A percentile compares a stretch with the other conserved stretches of the same genome.
Evolutionary conservation across 2,888 invertebrate species (phyloP).

Genomic region (Cheilosia urbana): DNA sequence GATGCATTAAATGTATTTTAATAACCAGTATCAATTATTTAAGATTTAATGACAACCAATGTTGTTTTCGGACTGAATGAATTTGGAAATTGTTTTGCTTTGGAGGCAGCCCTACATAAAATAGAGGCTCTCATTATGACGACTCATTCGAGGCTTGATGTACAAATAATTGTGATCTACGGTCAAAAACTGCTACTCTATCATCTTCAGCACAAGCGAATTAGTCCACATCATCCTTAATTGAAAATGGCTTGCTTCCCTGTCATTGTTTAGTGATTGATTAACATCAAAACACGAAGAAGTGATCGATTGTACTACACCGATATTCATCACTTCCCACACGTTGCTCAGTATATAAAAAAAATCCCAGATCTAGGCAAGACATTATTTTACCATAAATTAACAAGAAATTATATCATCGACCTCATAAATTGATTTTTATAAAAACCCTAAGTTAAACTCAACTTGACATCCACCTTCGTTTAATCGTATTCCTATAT

Average conservation of each 20-base stretch:
- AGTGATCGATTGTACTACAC: slow-evolving; percentile 38
- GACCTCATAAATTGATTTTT: slow-evolving; percentile 51
- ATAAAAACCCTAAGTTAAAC: slow-evolving; percentile 26
- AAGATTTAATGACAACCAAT: too few relatives aligned
- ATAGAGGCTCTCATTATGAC: too few relatives aligned
- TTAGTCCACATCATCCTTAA: too few relatives aligned
- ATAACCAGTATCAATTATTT: too few relatives aligned
- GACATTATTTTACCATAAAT: slow-evolving; percentile 60
- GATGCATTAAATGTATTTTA: too few relatives aligned
- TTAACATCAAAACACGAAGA: background rate
- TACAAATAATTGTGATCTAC: too few relatives aligned
- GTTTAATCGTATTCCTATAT: slow-evolving; percentile 36
- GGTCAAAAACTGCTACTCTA: too few relatives aligned
- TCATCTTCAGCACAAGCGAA: too few relatives aligned
- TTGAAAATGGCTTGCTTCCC: background rate
- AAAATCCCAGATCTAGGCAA: slow-evolving; percentile 38
- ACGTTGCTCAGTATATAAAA: slow-evolving; percentile 12
- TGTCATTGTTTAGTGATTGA: slow-evolving; percentile 5
- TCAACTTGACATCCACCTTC: slow-evolving; percentile 42
- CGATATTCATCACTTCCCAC: slow-evolving; percentile 38
- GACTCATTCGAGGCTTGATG: too few relatives aligned
- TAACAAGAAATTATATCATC: slow-evolving; percentile 58
- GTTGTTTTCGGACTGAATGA: too few relatives aligned
- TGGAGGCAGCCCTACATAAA: too few relatives aligned
- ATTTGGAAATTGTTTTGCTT: too few relatives aligned